These are phyloP conservation scores for Pogonomyrmex californicus DNA, from an alignment of 1,140 invertebrate genomes.

Conservation along the genomic window DNA sequence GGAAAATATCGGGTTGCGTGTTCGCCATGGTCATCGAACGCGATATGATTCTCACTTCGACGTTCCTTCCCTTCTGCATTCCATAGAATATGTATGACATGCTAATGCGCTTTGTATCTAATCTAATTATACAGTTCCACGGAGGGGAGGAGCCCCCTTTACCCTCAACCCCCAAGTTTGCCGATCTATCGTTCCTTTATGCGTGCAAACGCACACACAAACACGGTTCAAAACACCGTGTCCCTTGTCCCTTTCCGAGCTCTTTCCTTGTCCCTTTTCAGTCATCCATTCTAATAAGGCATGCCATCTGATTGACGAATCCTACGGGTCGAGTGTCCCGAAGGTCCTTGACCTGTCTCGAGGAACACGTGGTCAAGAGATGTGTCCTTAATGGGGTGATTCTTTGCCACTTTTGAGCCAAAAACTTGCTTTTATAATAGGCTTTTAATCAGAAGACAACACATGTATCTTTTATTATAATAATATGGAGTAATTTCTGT, in stretches of 20 bases:
- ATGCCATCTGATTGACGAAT: conserved; percentile 6
- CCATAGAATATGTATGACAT: conserved; percentile 85
- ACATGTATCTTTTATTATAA: too few species aligned
- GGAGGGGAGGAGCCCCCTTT: conserved; percentile 66
- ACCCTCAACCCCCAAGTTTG: conserved; percentile 49
- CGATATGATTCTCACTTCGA: conserved; percentile 73
- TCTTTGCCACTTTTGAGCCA: conserved; percentile 3
- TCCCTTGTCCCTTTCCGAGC: neutral
- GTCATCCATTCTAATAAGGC: neutral
- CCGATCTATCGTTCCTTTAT: conserved; percentile 67
- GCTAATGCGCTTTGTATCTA: conserved; percentile 83
- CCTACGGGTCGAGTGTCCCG: conserved; percentile 15
- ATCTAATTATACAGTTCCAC: conserved; percentile 85
- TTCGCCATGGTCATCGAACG: conserved; percentile 63
- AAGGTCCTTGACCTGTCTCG: conserved; percentile 24
- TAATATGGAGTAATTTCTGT: neutral
- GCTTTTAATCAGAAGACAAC: neutral
- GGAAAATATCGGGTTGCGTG: conserved; percentile 44
- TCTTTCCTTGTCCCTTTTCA: neutral
- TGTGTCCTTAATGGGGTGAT: conserved; percentile 8
- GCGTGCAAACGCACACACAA: conserved; percentile 47
- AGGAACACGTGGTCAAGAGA: neutral
- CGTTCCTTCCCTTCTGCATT: conserved; percentile 57
- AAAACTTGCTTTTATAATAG: conserved; percentile 7
- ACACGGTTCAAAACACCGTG: neutral